Base-by-base conservation (phyloP, 2,888 invertebrate species). In the Odontomyia ornata region DNA sequence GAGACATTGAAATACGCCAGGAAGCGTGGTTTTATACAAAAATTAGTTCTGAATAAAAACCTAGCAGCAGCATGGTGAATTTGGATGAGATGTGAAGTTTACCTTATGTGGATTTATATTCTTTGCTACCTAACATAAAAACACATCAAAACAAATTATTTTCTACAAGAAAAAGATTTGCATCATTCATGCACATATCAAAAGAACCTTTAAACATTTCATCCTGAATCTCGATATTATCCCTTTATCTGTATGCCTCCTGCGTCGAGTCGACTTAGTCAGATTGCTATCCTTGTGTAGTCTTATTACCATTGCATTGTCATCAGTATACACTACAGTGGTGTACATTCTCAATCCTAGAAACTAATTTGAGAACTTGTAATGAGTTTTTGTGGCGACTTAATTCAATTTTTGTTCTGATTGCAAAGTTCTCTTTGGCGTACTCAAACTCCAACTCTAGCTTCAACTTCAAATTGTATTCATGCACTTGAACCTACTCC, bases 321-420 rank as follows among this genome's bases (percentile, higher is more conserved):
- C 52, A 13, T 18, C 15, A 5, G 4, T 4, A 7, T 7, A 18
- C 18, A 52, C 5, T 52, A 27, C 56, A 57, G 57, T 57, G 73
- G 30, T 73, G 43, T 30, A 73, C 73, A 73, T 57, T 56, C 72
- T 57, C 72, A 78, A 76, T 76, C 56, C 76, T 57, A 76, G 76
- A 78, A 76, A 78, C 76, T 78, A 78, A 73, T 78, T 78, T 76
- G 73, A 76, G 65, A 78, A 78, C 76, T 78, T 78, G 78, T 78
- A 78, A 78, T 78, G 78, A 78, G 76, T 78, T 78, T 78, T 73
- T 78, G 76, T 76, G 76, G 78, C 65, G 73, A 76, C 78, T 78
- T 78, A 78, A 78, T 78, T 78, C 73, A 78, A 78, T 78, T 78
- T 78, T 73, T 72, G 78, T 60, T 73, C 76, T 76, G 73, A 78